These are phyloP conservation scores for Sciurus niger DNA, from an alignment of 2,113 vertebrate genomes.

Conservation along the genomic window DNA sequence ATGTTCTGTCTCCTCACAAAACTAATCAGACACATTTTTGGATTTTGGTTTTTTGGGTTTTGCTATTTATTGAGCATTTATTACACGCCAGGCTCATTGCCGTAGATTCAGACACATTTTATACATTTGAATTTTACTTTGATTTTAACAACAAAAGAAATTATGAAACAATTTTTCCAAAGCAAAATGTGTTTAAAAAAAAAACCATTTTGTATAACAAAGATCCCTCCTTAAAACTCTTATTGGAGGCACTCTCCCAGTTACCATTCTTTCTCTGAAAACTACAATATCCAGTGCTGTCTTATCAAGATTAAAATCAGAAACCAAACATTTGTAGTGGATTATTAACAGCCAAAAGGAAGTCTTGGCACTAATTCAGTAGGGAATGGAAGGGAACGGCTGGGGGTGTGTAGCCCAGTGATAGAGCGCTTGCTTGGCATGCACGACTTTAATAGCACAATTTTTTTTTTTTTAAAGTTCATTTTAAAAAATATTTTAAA, in stretches of 20 bases:
- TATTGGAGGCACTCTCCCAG: constrained; percentile 60
- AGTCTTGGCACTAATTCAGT: constrained; percentile 83
- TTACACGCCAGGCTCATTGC: too few species aligned
- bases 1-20: constrained; percentile 12
- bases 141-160: constrained; percentile 51
- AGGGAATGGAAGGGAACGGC: constrained; percentile 67
- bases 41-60: too few species aligned
- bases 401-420: background rate
- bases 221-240: constrained; percentile 82
- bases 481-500: background rate
- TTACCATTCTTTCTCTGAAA: constrained; percentile 74
- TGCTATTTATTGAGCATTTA: too few species aligned
- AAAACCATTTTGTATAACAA: constrained; percentile 68
- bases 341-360: constrained; percentile 85
- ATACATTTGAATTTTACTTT: constrained; percentile 62
- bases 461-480: background rate
- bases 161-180: constrained; percentile 76
- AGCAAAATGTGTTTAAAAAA: constrained; percentile 20
- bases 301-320: constrained; percentile 83
- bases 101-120: constrained; percentile 47
- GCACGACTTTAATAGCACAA: background rate
- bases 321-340: constrained; percentile 83
- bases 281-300: constrained; percentile 80
- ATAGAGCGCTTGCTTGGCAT: background rate
- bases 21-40: constrained; percentile 60